Evolutionary conservation across 2,113 vertebrate genomes (phyloP), one percentile per base, ranked within the genome.

Genomic region (Sinocyclocheilus maitianheensis): DNA sequence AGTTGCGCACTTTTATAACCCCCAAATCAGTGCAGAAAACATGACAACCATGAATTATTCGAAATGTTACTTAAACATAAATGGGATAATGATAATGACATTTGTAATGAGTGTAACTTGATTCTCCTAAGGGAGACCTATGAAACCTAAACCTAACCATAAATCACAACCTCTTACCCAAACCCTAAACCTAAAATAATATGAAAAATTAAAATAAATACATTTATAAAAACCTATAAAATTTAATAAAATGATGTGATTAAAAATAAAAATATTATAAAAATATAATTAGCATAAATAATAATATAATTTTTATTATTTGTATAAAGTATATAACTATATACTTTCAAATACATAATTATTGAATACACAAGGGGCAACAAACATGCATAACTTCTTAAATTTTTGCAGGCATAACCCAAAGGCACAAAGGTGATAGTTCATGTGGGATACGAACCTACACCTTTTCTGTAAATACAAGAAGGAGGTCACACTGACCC

Each of bases 401-500:
- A 58, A 7, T 7, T 58, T 58, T 58, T 58, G 18, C 5, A 0
- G 55, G 20, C 55, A 60, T 10, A 62, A 3, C 63, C 24, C 63
- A 26, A 65, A 40, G 37, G 18, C 71, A 74, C 34, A 62, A 67
- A 85, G 79, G 65, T 79, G 78, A 76, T 3, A 24, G 46, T 76
- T 51, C 43, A 51, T 76, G 12, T 13, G n/a, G n/a, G 40, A 51
- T 51, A 51, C 43, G 2, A 48, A 51, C 74, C 43, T 51, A 48
- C 74, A 55, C 2, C 51, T 53, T 77, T 53, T 77, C 76, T 26
- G 46, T 51, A 76, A 76, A 75, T 7, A 48, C 22, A 75, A 48
- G 72, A 24, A 48, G 72, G 1, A 20, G 76, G 24, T 77, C 63
- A 53, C 22, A 26, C 2, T 63, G 48, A 78, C 62, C 84, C 76